Conservation (phyloP, 2,888 invertebrate species). For the Carpatolechia fugitivella region DNA sequence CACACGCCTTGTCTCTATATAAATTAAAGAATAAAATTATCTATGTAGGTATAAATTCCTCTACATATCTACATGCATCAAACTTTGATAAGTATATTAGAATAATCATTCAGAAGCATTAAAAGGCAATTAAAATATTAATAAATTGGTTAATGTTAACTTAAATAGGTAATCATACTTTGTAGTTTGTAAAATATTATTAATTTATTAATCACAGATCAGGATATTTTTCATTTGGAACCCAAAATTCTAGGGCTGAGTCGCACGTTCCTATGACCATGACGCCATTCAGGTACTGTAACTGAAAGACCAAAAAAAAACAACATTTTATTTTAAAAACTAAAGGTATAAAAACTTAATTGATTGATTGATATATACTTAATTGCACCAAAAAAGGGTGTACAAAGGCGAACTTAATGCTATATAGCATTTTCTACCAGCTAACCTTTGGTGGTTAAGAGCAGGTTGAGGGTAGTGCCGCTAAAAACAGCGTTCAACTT, state of each 20-base stretch:
- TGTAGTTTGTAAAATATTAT: no score
- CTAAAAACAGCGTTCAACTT: no score
- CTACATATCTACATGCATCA: not conserved
- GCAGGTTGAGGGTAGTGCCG: no score
- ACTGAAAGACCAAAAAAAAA: constrained; percentile 52
- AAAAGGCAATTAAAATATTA: not conserved
- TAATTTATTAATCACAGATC: constrained; percentile 20
- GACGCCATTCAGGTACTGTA: constrained; percentile 68
- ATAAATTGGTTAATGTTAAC: no score
- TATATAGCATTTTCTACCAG: no score
- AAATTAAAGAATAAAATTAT: not conserved
- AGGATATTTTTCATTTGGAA: constrained; percentile 50
- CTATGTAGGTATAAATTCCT: not conserved
- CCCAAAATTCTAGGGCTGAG: constrained; percentile 72
- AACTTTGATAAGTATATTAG: not conserved
- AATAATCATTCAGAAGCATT: not conserved
- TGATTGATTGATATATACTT: no score
- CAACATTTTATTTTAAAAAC: no score
- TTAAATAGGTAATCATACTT: no score
- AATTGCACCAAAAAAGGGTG: no score
- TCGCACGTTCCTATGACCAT: constrained; percentile 73
- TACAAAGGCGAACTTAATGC: no score
- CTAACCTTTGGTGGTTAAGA: no score
- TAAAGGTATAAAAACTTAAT: no score
- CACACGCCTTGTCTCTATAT: not conserved